A percentile compares a stretch with the other conserved stretches of the same genome.
Evolutionary conservation across 2,888 invertebrate species (phyloP).

Genomic region (Mesochorus sp.): DNA sequence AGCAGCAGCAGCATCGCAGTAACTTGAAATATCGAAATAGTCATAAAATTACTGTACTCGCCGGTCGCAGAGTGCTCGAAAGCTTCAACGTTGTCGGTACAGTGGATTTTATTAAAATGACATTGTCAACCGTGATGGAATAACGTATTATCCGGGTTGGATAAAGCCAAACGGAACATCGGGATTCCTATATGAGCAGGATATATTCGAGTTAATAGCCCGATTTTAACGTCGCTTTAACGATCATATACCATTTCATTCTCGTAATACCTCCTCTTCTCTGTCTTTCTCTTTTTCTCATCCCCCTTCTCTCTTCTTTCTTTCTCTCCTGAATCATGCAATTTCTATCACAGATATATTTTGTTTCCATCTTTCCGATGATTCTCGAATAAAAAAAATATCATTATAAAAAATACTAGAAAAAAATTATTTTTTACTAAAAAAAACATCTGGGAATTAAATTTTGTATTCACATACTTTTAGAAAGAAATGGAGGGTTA

Average conservation of each 20-base stretch:
- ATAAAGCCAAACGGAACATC: constrained; percentile 15
- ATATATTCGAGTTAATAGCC: constrained; percentile 42
- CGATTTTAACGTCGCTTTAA: constrained; percentile 59
- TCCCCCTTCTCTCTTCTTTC: neutral
- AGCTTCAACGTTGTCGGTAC: neutral
- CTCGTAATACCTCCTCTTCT: constrained; percentile 26
- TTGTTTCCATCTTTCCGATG: neutral
- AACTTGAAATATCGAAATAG: neutral
- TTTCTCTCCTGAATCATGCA: neutral
- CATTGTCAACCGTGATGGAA: constrained; percentile 43
- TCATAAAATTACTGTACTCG: neutral
- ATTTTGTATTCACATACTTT: too few species aligned
- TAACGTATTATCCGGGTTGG: constrained; percentile 40
- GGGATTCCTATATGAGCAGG: constrained; percentile 2
- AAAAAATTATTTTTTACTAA: too few species aligned
- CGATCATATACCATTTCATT: constrained; percentile 56
- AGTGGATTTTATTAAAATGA: constrained; percentile 36
- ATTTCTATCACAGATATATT: constrained; percentile 2
- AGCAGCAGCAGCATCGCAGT: neutral
- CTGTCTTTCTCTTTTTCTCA: neutral
- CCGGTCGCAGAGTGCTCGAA: neutral
- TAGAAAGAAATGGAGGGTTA: too few species aligned
- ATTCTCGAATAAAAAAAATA: too few species aligned
- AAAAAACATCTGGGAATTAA: too few species aligned
- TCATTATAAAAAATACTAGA: too few species aligned